Base-by-base conservation (phyloP, 2,797 vertebrate genomes). In the Chanos chanos region DNA sequence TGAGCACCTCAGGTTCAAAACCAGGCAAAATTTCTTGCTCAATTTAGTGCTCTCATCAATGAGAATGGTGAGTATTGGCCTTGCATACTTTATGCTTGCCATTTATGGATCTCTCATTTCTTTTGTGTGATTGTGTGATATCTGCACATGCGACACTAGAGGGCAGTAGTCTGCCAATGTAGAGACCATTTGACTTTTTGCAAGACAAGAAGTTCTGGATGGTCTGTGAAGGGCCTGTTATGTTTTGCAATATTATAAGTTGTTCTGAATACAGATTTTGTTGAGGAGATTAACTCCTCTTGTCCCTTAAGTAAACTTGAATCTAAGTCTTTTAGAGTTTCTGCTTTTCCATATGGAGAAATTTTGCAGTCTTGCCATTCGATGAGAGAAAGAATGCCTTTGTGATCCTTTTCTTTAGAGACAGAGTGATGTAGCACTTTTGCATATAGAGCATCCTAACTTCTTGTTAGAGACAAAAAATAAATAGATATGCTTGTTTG, bases 31-130 rank as follows among this genome's bases (percentile, higher is more conserved):
- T 13, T 19, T 44, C 6, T 53, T 53, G 28, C 60, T 53, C 7
- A 53, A 33, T 15, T 47, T n/a, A 7, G 28, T 63, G 30, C 60
- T 53, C 27, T 53, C 48, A 43, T 59, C 18, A 8, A 59, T 18
- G 25, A 31, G 5, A 24, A 37, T 27, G 10, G 47, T 51, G 5
- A 30, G 21, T 16, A 41, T 51, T 41, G 36, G 28, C 12, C n/a
- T 18, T 22, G 43, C 52, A 5, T 4, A 12, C 19, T 24, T 52
- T 7, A 51, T 62, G 5, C n/a, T 63, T 6, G 30, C n/a, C 9
- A 40, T 21, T 34, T 59, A 48, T 21, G 30, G 56, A 12, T 61
- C 16, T 27, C 24, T 50, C 57, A 49, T 49, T 22, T 60, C 41
- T 36, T n/a, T 39, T 12, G 43, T 34, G 24, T 50, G 49, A 5